Conservation (phyloP, 2,113 vertebrate species). For the Hypocryptadius cinnamomeus region DNA sequence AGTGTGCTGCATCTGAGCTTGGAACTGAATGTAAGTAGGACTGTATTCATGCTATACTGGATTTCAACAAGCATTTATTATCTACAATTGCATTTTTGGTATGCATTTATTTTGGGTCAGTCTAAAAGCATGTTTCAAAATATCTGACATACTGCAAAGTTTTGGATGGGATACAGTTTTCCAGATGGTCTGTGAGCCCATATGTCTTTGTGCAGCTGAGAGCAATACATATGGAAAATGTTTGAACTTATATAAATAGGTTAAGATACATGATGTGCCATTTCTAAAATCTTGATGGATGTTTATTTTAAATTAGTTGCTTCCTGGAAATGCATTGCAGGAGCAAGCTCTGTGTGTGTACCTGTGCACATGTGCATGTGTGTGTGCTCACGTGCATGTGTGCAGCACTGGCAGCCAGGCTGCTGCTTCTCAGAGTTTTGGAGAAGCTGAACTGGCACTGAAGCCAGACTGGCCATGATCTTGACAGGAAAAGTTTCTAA, state of each 20-base stretch:
- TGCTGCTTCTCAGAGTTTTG: background rate
- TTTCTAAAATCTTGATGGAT: background rate
- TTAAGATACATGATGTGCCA: background rate
- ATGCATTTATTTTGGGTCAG: background rate
- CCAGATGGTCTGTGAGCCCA: background rate
- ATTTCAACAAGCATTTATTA: background rate
- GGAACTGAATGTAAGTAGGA: constrained; percentile 71
- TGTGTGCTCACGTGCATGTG: fast-evolving
- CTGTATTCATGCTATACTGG: background rate
- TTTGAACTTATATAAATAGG: background rate
- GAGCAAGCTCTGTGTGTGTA: background rate
- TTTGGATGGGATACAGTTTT: background rate
- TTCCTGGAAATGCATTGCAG: background rate
- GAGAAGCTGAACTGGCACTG: background rate
- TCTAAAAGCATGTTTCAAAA: background rate
- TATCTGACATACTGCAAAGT: background rate
- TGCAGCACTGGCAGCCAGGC: background rate
- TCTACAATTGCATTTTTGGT: background rate
- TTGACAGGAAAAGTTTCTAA: background rate
- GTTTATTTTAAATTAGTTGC: background rate
- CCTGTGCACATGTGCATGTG: fast-evolving
- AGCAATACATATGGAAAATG: background rate
- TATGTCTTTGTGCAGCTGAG: background rate
- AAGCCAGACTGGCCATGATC: background rate
- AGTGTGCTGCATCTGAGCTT: constrained; percentile 59